Evolutionary conservation across 2,888 invertebrate genomes (phyloP), one percentile per base, ranked within the genome.

Genomic region (Conistra vaccinii): DNA sequence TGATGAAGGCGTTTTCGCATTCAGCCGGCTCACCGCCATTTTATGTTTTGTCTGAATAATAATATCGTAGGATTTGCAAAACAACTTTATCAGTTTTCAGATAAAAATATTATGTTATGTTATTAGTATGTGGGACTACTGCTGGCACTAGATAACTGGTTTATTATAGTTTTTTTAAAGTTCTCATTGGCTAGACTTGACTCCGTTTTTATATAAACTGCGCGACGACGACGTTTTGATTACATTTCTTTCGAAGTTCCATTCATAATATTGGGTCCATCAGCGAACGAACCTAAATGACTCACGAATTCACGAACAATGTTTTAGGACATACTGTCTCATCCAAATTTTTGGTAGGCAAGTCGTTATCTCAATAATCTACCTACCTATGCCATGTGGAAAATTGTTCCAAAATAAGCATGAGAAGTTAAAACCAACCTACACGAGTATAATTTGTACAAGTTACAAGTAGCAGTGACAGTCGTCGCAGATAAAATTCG

Each of bases 71-170:
- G 48, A 57, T 78, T 85, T 77, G 85, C 85, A 81, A 89, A 90
- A 90, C 90, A 90, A 85, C 83, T 83, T 89, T 88, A 90, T 89
- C 88, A 84, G 66, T 65, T 71, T 81, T 74, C 69, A 85, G 88
- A 90, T 90, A 89, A 84, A 75, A 76, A 68, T 78, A 85, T 79
- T 73, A 82, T 55, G 26, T 5, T 17, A 81, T 85, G 76, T 73
- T 84, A 80, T 73, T 68, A 60, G 14, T 55, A 29, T 32, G 29
- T 60, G 48, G 55, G 60, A 68, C 77, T 83, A 68, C 80, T 60
- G 68, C 80, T 60, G 68, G 58, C 69, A 62, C 77, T 82, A 70
- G 79, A 83, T 83, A 83, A 42, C 63, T 72, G 26, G 63, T 81
- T 80, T 84, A 85, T 80, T 85, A 84, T 73, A 78, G 55, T 75